Percentiles rank a stretch among this genome's conserved stretches.
Evolutionary conservation across 2,888 invertebrate species (phyloP).

Genomic region (Atethmia centrago): DNA sequence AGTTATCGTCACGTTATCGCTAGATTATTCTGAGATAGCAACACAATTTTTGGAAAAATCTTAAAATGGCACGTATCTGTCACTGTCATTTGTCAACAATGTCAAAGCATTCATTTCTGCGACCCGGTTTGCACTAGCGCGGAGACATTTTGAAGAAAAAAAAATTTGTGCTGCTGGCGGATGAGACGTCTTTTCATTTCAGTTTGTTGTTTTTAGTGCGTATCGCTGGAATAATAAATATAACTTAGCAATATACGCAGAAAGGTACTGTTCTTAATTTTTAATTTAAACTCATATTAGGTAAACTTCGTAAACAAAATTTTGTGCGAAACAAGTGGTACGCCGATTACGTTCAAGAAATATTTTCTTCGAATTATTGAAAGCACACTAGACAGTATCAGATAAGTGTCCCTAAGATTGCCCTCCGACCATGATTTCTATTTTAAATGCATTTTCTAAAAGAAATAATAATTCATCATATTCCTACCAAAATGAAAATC

Average conservation of each 20-base stretch:
- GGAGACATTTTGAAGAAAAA: constrained; percentile 20
- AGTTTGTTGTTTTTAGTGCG: constrained; percentile 13
- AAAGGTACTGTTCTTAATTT: constrained; percentile 29
- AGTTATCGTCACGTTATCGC: neutral
- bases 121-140: constrained; percentile 8
- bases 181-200: constrained; percentile 6
- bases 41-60: neutral
- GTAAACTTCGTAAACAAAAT: neutral
- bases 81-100: constrained; percentile 24
- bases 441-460: neutral
- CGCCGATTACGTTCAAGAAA: neutral
- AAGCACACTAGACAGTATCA: neutral
- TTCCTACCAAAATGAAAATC: constrained; percentile 6
- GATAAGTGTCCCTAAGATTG: neutral
- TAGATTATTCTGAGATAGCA: neutral
- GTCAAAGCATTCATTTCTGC: neutral
- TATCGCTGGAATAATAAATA: constrained; percentile 1
- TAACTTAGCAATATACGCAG: neutral
- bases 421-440: too few species aligned
- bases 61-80: neutral
- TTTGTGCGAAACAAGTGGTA: constrained; percentile 16
- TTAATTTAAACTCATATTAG: neutral
- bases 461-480: neutral
- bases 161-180: constrained; percentile 3
- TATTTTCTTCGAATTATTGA: constrained; percentile 5